Evolutionary conservation across 2,888 invertebrate genomes (phyloP).

Genomic region (Galerucella nymphaeae): DNA sequence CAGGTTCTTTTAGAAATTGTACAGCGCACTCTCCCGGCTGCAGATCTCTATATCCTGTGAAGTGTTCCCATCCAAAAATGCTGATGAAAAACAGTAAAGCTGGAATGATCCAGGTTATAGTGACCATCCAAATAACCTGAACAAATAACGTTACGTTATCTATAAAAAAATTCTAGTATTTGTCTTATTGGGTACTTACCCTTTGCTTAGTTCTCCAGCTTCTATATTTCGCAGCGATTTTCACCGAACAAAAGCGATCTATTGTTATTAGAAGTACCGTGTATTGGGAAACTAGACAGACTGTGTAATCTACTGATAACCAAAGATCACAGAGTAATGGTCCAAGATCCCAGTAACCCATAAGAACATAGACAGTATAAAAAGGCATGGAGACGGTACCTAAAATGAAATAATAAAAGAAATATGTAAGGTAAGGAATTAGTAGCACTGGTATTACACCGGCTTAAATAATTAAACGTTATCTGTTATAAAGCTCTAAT

Average conservation of each 20-base stretch:
- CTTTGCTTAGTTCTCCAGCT: slow-evolving; percentile 95
- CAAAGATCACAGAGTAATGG: slow-evolving; percentile 96
- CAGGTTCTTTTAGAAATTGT: slow-evolving; percentile 96
- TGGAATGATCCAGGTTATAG: slow-evolving; percentile 97
- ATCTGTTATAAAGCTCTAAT: no score
- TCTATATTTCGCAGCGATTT: slow-evolving; percentile 96
- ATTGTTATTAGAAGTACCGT: slow-evolving; percentile 98
- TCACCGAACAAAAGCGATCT: slow-evolving; percentile 98
- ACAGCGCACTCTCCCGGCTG: slow-evolving; percentile 92
- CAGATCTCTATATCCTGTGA: slow-evolving; percentile 91
- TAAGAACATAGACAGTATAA: slow-evolving; percentile 96
- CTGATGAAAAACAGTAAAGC: slow-evolving; percentile 96
- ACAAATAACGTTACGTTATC: not conserved
- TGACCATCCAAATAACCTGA: slow-evolving; percentile 91
- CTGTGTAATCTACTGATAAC: slow-evolving; percentile 99
- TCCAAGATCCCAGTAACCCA: slow-evolving; percentile 97
- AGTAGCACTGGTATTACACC: no score
- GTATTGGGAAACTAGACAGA: slow-evolving; percentile 98
- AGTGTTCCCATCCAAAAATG: slow-evolving; percentile 99
- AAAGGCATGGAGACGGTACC: slow-evolving; percentile 98
- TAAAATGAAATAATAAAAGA: slow-evolving; percentile 59
- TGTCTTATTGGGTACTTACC: slow-evolving; percentile 12
- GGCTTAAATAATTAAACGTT: no score
- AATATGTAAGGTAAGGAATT: no score
- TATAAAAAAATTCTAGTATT: not conserved